Evolutionary conservation across 1,140 invertebrate species (phyloP), one percentile per base, ranked within the genome.

Genomic region (Diorhabda sublineata): DNA sequence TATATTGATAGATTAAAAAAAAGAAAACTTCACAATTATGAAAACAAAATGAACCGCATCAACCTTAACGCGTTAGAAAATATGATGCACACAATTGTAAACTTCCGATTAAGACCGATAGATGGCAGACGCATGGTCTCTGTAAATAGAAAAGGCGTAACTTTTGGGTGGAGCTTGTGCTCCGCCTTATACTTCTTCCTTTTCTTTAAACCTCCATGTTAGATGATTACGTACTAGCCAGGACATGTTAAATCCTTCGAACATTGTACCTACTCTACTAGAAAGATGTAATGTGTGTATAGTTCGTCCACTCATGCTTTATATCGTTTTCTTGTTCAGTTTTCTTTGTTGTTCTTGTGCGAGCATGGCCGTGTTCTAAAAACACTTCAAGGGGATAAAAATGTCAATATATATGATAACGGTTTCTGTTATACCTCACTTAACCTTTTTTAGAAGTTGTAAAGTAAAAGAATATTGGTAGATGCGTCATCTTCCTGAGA

Each of bases 161-260:
- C 66, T 45, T 44, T 45, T 45, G 70, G 74, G 76, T 69, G 73
- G 71, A 63, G 75, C 73, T 59, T 56, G 45, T 45, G 72, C 77
- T 68, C 75, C 74, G 73, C 75, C 69, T 67, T 9, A 11, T 41
- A 5, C 57, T 5, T 45, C 43, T 45, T 45, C 47, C 47, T 52
- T n/a, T 52, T 52, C 6, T 52, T 52, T 42, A n/a, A 64, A 78
- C 77, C 77, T 77, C 78, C 78, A 79, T 79, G 76, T 79, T 79
- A 77, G 74, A 76, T 78, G 76, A 77, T 78, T 77, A 75, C 71
- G 73, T 72, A 68, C 68, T 69, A 71, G 70, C 71, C 71, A 73
- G 73, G 75, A 78, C 76, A 77, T 77, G 75, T 74, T 76, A 74
- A 74, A 73, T 76, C 76, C 72, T 72, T 71, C 61, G 72, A 75